These are phyloP conservation scores for Trachythela sp. DNA, from an alignment of 64 coral and sea anemone genomes.

Conservation along the genomic window DNA sequence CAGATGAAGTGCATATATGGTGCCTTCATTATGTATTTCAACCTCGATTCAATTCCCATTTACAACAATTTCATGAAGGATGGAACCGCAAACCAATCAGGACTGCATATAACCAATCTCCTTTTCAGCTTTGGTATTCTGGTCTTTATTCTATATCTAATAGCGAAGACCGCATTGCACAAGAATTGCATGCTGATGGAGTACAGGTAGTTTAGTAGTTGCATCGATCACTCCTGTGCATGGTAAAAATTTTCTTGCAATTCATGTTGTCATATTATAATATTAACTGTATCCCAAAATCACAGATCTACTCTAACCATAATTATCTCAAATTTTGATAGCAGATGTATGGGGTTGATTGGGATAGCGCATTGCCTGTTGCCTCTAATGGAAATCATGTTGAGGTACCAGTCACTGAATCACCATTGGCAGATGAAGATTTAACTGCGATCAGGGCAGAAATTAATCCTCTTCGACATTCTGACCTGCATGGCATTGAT, in stretches of 20 bases:
- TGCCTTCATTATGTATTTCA: no score
- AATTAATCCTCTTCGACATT: conserved; percentile 34
- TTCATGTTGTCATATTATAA: not conserved
- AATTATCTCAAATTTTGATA: conserved; percentile 12
- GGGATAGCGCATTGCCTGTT: conserved; percentile 49
- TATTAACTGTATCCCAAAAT: not conserved
- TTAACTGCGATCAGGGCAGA: not conserved
- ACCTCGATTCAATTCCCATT: no score
- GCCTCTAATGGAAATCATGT: not conserved
- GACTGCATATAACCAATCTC: not conserved
- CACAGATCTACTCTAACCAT: no score
- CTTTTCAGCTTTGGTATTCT: not conserved
- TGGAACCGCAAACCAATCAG: no score
- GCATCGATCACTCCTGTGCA: not conserved
- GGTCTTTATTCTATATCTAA: conserved; percentile 42
- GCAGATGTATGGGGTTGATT: conserved; percentile 39
- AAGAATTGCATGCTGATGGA: conserved; percentile 27
- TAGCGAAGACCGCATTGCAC: conserved; percentile 27
- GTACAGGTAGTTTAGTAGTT: conserved; percentile 1
- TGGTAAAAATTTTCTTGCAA: not conserved
- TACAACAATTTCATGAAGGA: no score
- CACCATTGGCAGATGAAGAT: conserved; percentile 2
- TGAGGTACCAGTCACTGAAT: conserved; percentile 24
- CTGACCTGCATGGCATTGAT: conserved; percentile 32
- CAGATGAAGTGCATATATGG: no score